Evolutionary conservation across 2,888 invertebrate species (phyloP), one percentile per base, ranked within the genome.

Genomic region (Elegia similella): DNA sequence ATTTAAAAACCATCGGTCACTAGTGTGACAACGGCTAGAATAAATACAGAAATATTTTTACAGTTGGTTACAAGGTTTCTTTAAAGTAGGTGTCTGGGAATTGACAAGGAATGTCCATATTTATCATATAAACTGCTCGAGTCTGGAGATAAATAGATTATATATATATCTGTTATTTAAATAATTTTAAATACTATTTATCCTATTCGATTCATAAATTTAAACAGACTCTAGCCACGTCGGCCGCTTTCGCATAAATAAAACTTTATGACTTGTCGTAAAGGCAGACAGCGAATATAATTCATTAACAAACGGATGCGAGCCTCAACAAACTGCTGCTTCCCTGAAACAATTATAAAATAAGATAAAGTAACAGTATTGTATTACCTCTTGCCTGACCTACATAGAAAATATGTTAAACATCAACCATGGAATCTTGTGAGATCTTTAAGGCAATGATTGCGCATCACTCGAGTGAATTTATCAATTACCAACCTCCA

Each of bases 1-100:
- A 88, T 90, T 88, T 89, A 88, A 90, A 90, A 91, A 85, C 86
- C 86, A 90, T 90, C 89, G 85, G 81, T 91, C 90, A 91, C 88
- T 73, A 75, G 72, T 81, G 88, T 89, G 90, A 89, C 90, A 90
- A 84, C 88, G 70, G 76, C 88, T 89, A 84, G 82, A 86, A 85
- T 78, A 85, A 82, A 86, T 87, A 87, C 80, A 85, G 80, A 88
- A 87, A 86, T 85, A 85, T 76, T 82, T 85, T 88, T 91, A 89
- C 83, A 90, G 90, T 73, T 65, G 88, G 75, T 91, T 91, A 84
- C 87, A 88, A 88, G 77, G 80, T 82, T 81, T 79, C 42, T 52
- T 56, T 53, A 55, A 60, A 32, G 48, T 56, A 48, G 42, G 54
- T 57, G 38, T 59, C 52, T 60, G 54, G 23, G 34, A 50, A 56